Conservation (phyloP, 2,797 vertebrate genomes). For the Cyprinella venusta region DNA sequence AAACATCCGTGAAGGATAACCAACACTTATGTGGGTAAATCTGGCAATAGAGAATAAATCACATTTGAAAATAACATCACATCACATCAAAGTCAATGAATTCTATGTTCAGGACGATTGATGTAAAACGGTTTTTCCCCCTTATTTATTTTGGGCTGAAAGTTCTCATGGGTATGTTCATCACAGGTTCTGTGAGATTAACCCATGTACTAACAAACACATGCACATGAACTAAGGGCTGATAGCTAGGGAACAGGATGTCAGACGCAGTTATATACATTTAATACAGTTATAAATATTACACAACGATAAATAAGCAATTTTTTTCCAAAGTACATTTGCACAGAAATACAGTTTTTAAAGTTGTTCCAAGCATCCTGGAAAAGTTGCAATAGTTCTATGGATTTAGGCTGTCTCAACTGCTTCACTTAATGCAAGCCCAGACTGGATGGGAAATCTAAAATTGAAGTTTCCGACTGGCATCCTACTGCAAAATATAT, state of each 20-base stretch:
- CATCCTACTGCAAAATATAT: neutral
- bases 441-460: neutral
- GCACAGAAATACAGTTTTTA: neutral
- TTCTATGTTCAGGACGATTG: neutral
- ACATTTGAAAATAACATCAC: neutral
- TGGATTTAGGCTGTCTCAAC: neutral
- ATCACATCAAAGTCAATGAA: neutral
- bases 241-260: neutral
- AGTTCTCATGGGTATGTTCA: neutral
- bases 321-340: neutral
- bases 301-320: no score
- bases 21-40: neutral
- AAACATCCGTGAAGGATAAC: neutral
- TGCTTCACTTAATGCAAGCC: neutral
- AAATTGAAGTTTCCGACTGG: neutral
- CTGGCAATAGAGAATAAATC: neutral
- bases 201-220: neutral
- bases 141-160: neutral
- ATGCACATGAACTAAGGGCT: neutral
- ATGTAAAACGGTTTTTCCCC: neutral
- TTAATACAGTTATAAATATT: no score
- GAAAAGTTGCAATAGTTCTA: neutral
- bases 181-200: neutral
- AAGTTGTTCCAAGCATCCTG: neutral
- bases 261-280: no score